These are phyloP conservation scores for Acronicta alni DNA, from an alignment of 2,888 invertebrate genomes.

Conservation along the genomic window DNA sequence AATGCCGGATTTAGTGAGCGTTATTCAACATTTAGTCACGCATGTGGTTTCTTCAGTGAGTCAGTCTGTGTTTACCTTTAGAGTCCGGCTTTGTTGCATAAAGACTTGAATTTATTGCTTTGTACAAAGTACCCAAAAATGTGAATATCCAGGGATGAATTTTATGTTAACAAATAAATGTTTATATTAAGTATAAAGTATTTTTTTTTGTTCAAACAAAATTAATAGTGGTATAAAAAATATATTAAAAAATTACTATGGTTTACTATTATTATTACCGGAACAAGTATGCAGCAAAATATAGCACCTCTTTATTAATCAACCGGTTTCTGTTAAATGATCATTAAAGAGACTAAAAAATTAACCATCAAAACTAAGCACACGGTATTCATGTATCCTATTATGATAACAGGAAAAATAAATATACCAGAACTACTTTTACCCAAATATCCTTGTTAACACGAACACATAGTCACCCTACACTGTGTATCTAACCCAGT, in stretches of 20 bases:
- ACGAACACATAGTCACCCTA: conserved; percentile 8
- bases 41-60: conserved; percentile 38
- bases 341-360: too few relatives aligned
- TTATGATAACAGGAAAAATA: too few relatives aligned
- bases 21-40: conserved; percentile 47
- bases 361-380: too few relatives aligned
- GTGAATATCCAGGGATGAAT: background rate
- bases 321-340: too few relatives aligned
- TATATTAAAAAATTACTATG: too few relatives aligned
- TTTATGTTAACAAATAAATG: background rate
- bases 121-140: conserved; percentile 19
- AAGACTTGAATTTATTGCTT: conserved; percentile 24
- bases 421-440: background rate
- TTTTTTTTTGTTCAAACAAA: too few relatives aligned
- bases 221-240: too few relatives aligned
- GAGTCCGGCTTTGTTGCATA: conserved; percentile 30
- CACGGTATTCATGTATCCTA: too few relatives aligned
- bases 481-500: conserved; percentile 55
- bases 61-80: conserved; percentile 29
- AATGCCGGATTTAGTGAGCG: conserved; percentile 44
- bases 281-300: too few relatives aligned
- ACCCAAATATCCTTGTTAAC: background rate
- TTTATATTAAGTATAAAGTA: too few relatives aligned
- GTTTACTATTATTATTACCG: too few relatives aligned
- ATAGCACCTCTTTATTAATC: too few relatives aligned